A percentile compares a stretch with the other conserved stretches of the same genome.
phyloP scores from a whole-genome alignment of 2,113 vertebrate genomes.

The Vireo altiloquus region DNA sequence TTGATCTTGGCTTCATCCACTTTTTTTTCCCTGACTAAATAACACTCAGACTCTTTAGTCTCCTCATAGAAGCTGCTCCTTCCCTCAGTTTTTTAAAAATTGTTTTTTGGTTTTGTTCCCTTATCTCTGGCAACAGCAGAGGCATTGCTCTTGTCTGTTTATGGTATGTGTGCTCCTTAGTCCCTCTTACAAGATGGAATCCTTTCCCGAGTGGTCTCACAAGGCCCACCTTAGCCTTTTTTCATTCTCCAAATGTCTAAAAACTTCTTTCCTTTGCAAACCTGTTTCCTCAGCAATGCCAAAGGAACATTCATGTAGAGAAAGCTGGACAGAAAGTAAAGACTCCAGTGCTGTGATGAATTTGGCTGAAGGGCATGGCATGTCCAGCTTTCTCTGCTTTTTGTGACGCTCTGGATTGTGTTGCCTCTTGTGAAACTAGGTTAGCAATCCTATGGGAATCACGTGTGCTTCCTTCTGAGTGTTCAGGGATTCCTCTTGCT shows the following conservation, averaged over 20 bases:
- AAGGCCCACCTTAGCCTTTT: neutral
- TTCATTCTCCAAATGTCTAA: neutral
- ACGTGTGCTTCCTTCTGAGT: neutral
- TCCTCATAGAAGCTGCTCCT: neutral
- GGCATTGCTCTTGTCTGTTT: neutral
- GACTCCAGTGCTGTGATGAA: neutral
- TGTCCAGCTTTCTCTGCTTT: neutral
- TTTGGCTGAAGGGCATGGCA: neutral
- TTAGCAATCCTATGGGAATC: neutral
- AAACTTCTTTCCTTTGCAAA: neutral
- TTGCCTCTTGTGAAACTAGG: neutral
- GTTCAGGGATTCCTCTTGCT: neutral
- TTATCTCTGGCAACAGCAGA: neutral
- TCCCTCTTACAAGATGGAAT: neutral
- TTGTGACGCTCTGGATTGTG: fast-evolving
- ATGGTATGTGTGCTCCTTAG: neutral
- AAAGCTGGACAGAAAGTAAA: neutral
- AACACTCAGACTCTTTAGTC: neutral
- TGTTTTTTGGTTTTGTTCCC: neutral
- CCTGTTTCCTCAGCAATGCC: neutral
- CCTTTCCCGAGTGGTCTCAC: neutral
- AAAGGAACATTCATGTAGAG: neutral
- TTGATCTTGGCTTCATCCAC: neutral
- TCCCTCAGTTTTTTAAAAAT: neutral
- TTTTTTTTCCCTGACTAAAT: neutral